Base-by-base conservation (phyloP, 1,140 invertebrate species). In the Philaenus spumarius region DNA sequence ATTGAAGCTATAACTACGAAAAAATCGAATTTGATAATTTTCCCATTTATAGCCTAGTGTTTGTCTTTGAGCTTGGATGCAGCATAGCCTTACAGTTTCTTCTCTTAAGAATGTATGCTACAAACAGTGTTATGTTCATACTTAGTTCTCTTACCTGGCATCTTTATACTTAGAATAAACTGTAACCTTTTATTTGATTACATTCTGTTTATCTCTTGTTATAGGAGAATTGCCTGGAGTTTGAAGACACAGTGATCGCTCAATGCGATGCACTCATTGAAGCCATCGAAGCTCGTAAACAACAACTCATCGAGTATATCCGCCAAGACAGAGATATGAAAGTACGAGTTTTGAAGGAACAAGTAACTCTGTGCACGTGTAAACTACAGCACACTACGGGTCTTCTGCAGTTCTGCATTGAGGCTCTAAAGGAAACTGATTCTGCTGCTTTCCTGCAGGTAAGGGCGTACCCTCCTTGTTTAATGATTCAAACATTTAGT, bases 351-450 rank as follows among this genome's bases (percentile, higher is more conserved):
- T 72, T 95, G 66, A 86, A 83, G 76, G 90, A 95, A 61, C 90
- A 95, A 73, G 90, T 94, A 39, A 76, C 82, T 1, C 81, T 83
- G 43, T 93, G 90, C 71, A 93, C 91, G 11, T 78, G 78, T 22
- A 84, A 91, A 67, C 78, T 99, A 6, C 88, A 96, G 70, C 84
- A 91, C 66, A 97, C 95, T 45, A 98, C 95, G 0, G 93, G 92
- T 9, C 77, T 98, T 1, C 82, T 99, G 55, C 96, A 98, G 71
- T 98, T 98, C 73, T 98, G 95, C 73, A 97, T 98, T 67, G 97
- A 99, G 75, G 93, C 96, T 1, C 78, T 99, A 3, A 98, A 98
- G 74, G 97, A 99, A 77, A 93, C 90, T 14, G 96, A 99, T 74
- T 89, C 93, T 67, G 84, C 90, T 24, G 90, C 93, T 14, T 99